Conservation (phyloP, 2,113 vertebrate genomes). For the Cryptomyrus ogoouensis region DNA sequence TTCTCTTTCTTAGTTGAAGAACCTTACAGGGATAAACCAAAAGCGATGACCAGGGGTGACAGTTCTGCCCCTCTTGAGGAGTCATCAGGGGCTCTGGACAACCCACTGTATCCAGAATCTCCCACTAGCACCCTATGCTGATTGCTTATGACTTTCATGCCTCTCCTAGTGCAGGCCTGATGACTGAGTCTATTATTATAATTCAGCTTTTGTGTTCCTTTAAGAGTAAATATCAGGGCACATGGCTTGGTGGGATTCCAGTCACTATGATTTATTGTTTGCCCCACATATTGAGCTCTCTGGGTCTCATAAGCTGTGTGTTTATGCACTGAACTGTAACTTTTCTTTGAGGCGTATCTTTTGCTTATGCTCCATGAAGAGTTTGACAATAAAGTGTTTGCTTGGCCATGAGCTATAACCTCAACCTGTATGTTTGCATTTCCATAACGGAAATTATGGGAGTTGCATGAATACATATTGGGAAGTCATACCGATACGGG, state of each 20-base stretch:
- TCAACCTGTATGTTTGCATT: background rate
- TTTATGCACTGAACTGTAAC: background rate
- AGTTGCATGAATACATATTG: background rate
- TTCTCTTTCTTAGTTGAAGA: constrained; percentile 58
- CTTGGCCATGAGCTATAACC: background rate
- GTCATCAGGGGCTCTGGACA: background rate
- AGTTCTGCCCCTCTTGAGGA: background rate
- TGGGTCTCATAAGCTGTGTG: background rate
- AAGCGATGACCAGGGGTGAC: constrained; percentile 49
- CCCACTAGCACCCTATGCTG: background rate
- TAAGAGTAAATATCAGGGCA: background rate
- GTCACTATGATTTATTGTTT: background rate
- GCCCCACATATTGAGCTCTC: background rate
- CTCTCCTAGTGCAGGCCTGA: background rate
- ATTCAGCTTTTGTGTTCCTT: background rate
- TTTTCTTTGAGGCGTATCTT: background rate
- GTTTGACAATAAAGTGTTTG: background rate
- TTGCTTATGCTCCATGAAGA: background rate
- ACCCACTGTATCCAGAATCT: background rate
- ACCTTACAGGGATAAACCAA: constrained; percentile 65
- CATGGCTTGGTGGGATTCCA: background rate
- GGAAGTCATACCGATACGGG: background rate
- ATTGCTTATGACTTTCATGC: background rate
- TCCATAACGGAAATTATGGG: background rate
- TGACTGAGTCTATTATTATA: background rate